These are phyloP conservation scores for Hoplias malabaricus DNA, from an alignment of 2,113 vertebrate species.

Conservation along the genomic window DNA sequence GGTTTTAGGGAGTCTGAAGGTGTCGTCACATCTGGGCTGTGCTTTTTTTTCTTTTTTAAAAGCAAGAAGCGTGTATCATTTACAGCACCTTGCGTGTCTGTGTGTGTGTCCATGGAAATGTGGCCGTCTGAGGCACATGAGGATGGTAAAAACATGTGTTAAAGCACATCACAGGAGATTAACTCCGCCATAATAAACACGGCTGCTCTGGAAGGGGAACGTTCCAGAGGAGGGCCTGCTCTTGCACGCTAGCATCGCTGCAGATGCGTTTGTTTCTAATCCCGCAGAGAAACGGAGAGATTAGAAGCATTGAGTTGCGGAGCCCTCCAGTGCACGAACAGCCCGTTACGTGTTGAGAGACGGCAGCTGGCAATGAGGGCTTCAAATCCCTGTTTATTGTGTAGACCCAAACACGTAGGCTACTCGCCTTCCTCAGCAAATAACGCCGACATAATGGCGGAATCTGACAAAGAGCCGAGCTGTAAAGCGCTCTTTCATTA, in stretches of 20 bases:
- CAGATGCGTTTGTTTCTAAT: slow-evolving; percentile 55
- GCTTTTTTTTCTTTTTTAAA: slow-evolving; percentile 17
- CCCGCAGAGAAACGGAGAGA: slow-evolving; percentile 65
- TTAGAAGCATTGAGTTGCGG: slow-evolving; percentile 76
- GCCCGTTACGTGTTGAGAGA: slow-evolving; percentile 73
- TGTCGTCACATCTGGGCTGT: slow-evolving; percentile 34
- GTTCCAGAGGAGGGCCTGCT: slow-evolving; percentile 44
- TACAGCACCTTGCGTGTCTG: not conserved
- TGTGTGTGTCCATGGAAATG: slow-evolving; percentile 27
- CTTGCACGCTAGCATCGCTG: slow-evolving; percentile 28
- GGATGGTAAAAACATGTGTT: slow-evolving; percentile 46
- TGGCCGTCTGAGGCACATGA: slow-evolving; percentile 17
- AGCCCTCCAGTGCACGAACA: slow-evolving; percentile 59
- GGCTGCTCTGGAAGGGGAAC: slow-evolving; percentile 42
- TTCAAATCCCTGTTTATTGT: slow-evolving; percentile 68
- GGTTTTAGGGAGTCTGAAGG: not conserved
- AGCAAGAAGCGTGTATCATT: slow-evolving; percentile 16
- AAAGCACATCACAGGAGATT: slow-evolving; percentile 48
- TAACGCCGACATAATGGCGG: slow-evolving; percentile 24
- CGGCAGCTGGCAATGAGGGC: slow-evolving; percentile 60
- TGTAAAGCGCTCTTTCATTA: slow-evolving; percentile 44
- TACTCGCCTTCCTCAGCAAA: slow-evolving; percentile 45
- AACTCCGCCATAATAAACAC: slow-evolving; percentile 46
- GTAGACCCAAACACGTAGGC: slow-evolving; percentile 20
- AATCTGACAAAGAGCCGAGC: slow-evolving; percentile 17